Evolutionary conservation across 2,888 invertebrate genomes (phyloP).

Genomic region (Nymphalis polychloros): DNA sequence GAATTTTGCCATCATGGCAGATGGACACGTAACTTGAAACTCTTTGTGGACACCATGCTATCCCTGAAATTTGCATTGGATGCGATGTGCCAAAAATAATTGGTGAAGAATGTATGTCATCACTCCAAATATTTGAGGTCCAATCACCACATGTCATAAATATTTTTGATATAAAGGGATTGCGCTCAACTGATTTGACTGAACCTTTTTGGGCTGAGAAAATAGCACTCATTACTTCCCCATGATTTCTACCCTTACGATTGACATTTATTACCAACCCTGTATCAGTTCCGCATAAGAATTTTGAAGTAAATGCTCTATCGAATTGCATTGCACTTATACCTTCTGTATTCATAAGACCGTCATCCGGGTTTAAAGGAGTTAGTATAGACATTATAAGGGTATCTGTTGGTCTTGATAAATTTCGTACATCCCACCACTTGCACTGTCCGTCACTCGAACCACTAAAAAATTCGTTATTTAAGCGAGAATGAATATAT

Average conservation of each 20-base stretch:
- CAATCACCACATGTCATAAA: conserved; percentile 86
- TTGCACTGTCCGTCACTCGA: conserved; percentile 83
- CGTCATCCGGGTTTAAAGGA: conserved; percentile 68
- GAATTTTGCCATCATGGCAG: conserved; percentile 83
- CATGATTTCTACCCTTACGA: conserved; percentile 84
- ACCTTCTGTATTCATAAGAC: conserved; percentile 78
- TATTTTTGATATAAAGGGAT: conserved; percentile 84
- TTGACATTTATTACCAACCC: conserved; percentile 81
- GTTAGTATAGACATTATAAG: conserved; percentile 81
- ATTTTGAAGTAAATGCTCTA: conserved; percentile 83
- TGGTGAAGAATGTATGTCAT: conserved; percentile 78
- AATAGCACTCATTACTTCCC: conserved; percentile 82
- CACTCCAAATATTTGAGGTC: conserved; percentile 84
- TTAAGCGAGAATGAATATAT: conserved; percentile 81
- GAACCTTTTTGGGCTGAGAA: conserved; percentile 81
- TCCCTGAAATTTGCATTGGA: conserved; percentile 52
- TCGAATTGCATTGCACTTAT: conserved; percentile 85
- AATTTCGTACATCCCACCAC: conserved; percentile 86
- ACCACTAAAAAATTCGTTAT: conserved; percentile 82
- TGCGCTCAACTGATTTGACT: conserved; percentile 83
- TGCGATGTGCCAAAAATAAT: conserved; percentile 54
- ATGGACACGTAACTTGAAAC: conserved; percentile 66
- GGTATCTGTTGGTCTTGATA: conserved; percentile 80
- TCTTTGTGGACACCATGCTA: conserved; percentile 57
- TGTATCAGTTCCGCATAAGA: conserved; percentile 62